Conservation (phyloP, 2,888 invertebrate species). For the Arrhopalites spinosus region DNA sequence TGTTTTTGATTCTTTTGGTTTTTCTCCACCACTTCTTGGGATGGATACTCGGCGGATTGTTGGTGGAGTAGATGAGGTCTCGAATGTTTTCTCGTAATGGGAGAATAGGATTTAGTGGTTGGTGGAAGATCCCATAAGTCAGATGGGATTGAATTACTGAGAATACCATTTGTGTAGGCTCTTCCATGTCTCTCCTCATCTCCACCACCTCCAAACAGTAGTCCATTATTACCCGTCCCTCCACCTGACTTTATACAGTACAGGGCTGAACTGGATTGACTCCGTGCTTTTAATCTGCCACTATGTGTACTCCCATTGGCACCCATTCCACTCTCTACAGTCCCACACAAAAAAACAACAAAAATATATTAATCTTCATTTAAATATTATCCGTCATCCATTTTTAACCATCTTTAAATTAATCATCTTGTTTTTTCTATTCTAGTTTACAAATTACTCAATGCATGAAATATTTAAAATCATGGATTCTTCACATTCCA, state of each 20-base stretch:
- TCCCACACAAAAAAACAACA: neutral
- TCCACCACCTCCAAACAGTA: neutral
- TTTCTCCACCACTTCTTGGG: neutral
- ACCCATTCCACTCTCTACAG: slow-evolving; percentile 47
- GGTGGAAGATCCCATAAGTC: slow-evolving; percentile 54
- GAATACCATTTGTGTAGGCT: slow-evolving; percentile 38
- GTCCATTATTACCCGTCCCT: slow-evolving; percentile 3
- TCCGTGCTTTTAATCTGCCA: slow-evolving; percentile 54
- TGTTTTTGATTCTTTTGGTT: slow-evolving; percentile 28
- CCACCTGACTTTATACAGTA: slow-evolving; percentile 46
- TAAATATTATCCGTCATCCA: neutral
- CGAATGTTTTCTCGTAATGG: slow-evolving; percentile 40
- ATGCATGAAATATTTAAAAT: too few relatives aligned
- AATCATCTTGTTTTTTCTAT: too few relatives aligned
- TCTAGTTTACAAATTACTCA: too few relatives aligned
- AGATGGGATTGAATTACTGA: slow-evolving; percentile 53
- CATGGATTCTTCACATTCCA: too few relatives aligned
- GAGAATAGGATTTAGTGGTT: slow-evolving; percentile 51
- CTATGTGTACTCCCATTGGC: slow-evolving; percentile 55
- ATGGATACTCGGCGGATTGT: slow-evolving; percentile 30
- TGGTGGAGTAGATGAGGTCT: slow-evolving; percentile 29
- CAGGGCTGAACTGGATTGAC: slow-evolving; percentile 54
- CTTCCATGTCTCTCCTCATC: neutral
- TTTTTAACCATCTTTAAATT: neutral
- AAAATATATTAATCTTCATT: neutral